Evolutionary conservation across 2,888 invertebrate genomes (phyloP), one percentile per base, ranked within the genome.

Genomic region (Nymphalis c-album): DNA sequence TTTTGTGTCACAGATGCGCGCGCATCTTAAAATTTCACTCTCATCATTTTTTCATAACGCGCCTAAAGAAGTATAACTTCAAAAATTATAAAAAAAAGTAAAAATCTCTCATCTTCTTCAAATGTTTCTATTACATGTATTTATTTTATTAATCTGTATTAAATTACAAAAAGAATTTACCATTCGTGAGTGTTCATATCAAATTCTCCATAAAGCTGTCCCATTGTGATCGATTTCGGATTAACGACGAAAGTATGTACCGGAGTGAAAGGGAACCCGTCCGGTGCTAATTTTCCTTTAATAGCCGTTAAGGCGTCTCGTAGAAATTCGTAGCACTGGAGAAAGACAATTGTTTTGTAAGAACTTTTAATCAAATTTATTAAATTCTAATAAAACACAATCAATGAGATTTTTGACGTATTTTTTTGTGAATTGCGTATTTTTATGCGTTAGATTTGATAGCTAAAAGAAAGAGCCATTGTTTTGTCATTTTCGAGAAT

Each of bases 181-280:
- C 95, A 96, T 90, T 97, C 96, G 76, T 96, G 96, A 0, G 96
- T 96, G 73, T 95, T 94, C 62, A 95, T 81, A 83, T 97, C 96
- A 80, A 96, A 96, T 85, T 96, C 96, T 0, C 96, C 96, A 78
- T 96, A 97, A n/a, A 97, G 90, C 84, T 96, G 96, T 0, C 96
- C 96, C 95, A 97, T 95, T 7, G 96, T 96, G 72, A 97, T 95
- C 3, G 96, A 94, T 86, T 97, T 97, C 10, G 97, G 97, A 86
- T 97, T 97, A 65, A 97, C 92, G 0, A 95, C 93, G 79, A 92
- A 93, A 0, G 94, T 93, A 74, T 93, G 92, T 0, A 95, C 94
- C 0, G 93, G 86, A 17, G 94, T 92, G 83, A 96, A 96, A 0
- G 94, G 94, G 70, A 93, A 93, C 18, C 96, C 96, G 68, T 95